Evolutionary conservation across 2,888 invertebrate genomes (phyloP).

Genomic region (Chymomyza amoena): DNA sequence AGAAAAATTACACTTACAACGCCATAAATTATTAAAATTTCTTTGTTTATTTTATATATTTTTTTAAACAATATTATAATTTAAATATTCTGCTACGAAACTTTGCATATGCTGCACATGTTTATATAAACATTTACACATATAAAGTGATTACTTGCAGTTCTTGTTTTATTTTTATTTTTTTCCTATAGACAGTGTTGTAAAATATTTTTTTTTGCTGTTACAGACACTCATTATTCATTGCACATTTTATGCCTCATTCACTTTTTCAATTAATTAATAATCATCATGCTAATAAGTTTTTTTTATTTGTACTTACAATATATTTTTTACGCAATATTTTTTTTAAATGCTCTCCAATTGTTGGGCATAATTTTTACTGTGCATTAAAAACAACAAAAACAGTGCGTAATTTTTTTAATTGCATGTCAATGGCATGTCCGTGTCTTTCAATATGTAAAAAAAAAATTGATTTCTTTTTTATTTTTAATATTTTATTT

Average conservation of each 20-base stretch:
- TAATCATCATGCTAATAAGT: constrained; percentile 69
- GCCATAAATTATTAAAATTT: constrained; percentile 42
- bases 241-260: constrained; percentile 70
- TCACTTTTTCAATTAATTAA: constrained; percentile 68
- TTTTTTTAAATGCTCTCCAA: constrained; percentile 14
- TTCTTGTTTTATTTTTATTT: constrained; percentile 20
- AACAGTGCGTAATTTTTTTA: constrained; percentile 48
- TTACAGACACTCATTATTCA: constrained; percentile 52
- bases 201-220: constrained; percentile 21
- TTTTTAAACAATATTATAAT: constrained; percentile 6
- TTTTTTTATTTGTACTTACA: constrained; percentile 25
- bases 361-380: not conserved
- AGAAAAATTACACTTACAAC: not conserved
- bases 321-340: constrained; percentile 12
- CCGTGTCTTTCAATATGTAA: constrained; percentile 43
- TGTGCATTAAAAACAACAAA: constrained; percentile 15
- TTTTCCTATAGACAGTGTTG: not conserved
- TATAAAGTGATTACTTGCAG: constrained; percentile 16
- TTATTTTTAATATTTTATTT: constrained; percentile 9
- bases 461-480: constrained; percentile 1
- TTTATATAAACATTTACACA: constrained; percentile 20
- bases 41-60: constrained; percentile 12
- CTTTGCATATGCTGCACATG: constrained; percentile 50
- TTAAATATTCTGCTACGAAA: constrained; percentile 11
- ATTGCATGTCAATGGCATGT: constrained; percentile 58